Conservation (phyloP, 2,113 vertebrate genomes). For the Sardina pilchardus region DNA sequence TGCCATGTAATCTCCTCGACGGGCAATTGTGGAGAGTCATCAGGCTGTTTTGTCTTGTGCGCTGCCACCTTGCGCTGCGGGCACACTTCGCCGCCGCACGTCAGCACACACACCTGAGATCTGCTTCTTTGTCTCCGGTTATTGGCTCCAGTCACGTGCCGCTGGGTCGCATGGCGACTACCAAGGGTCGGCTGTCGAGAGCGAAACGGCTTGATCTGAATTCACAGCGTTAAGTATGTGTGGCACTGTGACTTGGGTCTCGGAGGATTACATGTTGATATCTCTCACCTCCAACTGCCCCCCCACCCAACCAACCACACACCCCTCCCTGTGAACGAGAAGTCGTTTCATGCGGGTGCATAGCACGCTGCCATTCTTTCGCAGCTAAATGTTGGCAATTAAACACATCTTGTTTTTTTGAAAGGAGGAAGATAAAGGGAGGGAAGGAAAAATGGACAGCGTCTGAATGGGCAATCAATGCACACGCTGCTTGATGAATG, state of each 20-base stretch:
- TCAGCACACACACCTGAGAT: background rate
- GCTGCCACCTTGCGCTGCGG: background rate
- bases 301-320: no score
- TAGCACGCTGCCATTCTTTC: background rate
- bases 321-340: background rate
- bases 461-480: constrained; percentile 9
- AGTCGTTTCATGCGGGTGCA: background rate
- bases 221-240: background rate
- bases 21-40: background rate
- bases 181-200: background rate
- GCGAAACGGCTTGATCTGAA: background rate
- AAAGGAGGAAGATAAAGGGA: background rate
- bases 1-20: background rate
- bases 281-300: background rate
- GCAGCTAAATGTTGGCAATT: background rate
- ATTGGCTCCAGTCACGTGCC: background rate
- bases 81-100: background rate
- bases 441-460: background rate
- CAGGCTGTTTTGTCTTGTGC: background rate
- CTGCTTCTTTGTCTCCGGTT: background rate
- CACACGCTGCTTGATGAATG: background rate
- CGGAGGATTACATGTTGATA: background rate
- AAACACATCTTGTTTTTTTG: background rate
- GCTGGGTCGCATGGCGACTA: background rate
- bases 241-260: background rate